Base-by-base conservation (phyloP, 2,113 vertebrate species). In the Gasterosteus aculeatus region DNA sequence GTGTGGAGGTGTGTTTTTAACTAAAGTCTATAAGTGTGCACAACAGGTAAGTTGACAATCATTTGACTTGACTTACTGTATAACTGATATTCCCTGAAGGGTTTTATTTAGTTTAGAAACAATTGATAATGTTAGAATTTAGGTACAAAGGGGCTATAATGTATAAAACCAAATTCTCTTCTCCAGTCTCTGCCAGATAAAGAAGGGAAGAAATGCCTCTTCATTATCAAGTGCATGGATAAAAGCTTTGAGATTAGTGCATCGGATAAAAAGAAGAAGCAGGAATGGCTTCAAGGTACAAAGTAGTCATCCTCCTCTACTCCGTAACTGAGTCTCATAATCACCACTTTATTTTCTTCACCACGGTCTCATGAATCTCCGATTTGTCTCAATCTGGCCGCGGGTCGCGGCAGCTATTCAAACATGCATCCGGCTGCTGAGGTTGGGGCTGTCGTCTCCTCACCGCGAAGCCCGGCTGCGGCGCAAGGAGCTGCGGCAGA, bases 251-350 rank as follows among this genome's bases (percentile, higher is more conserved):
- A 99, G 91, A 97, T 99, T 87, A 97, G 96, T 71, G 97, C 93
- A 5, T 96, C 97, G 4, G 98, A 99, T 88, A 99, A 98, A 89
- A 99, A 98, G 94, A 99, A 97, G 92, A 99, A 95, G 71, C 97
- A 98, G 82, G 97, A 99, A 72, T 99, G 97, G 97, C 96, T 98
- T 91, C 97, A 98, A 94, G 96, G 98, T 99, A 90, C 2, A 4
- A 41, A 60, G 3, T 7, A 46, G 38, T 70, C 22, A 60, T 51
- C 72, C 44, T 44, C 12, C 7, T 11, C 57, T 31, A 10, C 22
- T 47, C 42, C 60, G 8, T 35, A 33, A 35, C 44, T 44, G 18
- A 22, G n/a, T 53, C 26, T 75, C 31, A 26, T 58, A 7, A 14
- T 46, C 4, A 0, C 56, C n/a, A 12, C 12, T n/a, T 44, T 31